A percentile compares a stretch with the other conserved stretches of the same genome.
phyloP scores from a whole-genome alignment of 2,113 vertebrate genomes.

The Glareola pratincola region DNA sequence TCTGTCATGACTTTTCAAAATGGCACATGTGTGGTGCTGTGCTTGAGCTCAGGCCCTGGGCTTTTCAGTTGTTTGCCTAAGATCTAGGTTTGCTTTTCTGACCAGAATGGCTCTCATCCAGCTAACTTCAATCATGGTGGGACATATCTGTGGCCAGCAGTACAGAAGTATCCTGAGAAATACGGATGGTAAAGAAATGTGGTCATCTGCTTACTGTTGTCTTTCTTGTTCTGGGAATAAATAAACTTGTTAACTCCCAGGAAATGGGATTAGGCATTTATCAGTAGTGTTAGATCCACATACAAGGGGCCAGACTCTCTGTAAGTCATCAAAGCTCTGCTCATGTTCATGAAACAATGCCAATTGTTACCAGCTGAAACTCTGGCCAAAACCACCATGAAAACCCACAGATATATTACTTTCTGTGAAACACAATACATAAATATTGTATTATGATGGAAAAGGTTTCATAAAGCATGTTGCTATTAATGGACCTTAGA shows the following conservation, averaged over 20 bases:
- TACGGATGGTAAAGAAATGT: background rate
- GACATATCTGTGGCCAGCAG: background rate
- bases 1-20: slow-evolving; percentile 34
- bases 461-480: background rate
- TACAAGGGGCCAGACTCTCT: background rate
- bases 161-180: background rate
- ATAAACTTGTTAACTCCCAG: slow-evolving; percentile 3
- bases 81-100: slow-evolving; percentile 7
- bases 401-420: slow-evolving; percentile 1
- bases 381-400: background rate
- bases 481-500: background rate
- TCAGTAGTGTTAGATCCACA: background rate
- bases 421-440: slow-evolving; percentile 15
- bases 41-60: background rate
- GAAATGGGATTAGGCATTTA: slow-evolving; percentile 12
- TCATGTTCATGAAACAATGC: background rate
- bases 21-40: background rate
- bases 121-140: background rate
- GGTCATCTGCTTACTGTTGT: background rate
- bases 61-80: background rate
- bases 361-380: background rate
- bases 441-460: background rate
- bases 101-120: background rate
- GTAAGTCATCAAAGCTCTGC: slow-evolving; percentile 20
- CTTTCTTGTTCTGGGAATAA: slow-evolving; percentile 17